Conservation (phyloP, 2,797 vertebrate species). For the Chloroceryle inda region DNA sequence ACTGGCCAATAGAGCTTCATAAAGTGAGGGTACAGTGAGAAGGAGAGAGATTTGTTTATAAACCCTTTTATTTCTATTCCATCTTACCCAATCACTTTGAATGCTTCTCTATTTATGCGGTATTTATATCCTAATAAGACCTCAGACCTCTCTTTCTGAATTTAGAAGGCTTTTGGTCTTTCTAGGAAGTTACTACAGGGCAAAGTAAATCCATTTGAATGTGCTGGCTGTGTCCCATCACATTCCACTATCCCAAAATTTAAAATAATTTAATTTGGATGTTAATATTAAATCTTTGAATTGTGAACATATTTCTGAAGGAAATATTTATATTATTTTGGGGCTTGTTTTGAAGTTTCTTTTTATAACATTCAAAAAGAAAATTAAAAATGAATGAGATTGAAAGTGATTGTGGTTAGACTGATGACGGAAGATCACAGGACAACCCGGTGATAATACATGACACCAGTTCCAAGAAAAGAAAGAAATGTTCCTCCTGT, state of each 20-base stretch:
- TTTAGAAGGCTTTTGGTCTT: slow-evolving; percentile 11
- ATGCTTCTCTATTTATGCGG: neutral
- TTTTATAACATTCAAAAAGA: neutral
- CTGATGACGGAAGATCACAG: neutral
- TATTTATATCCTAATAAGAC: neutral
- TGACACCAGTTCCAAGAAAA: neutral
- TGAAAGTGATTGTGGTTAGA: neutral
- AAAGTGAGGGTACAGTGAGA: neutral
- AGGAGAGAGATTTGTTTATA: slow-evolving; percentile 8
- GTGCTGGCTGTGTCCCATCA: neutral
- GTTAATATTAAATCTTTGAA: neutral
- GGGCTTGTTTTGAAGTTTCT: neutral
- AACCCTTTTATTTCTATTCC: slow-evolving; percentile 8
- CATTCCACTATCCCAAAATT: neutral
- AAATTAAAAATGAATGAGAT: neutral
- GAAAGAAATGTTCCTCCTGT: neutral
- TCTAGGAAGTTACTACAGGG: neutral
- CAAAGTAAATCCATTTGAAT: slow-evolving; percentile 32
- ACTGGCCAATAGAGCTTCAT: neutral
- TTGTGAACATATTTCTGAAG: neutral
- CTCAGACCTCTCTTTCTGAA: neutral
- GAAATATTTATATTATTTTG: neutral
- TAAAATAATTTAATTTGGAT: neutral
- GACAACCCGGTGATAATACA: rapidly evolving
- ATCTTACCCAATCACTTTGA: neutral